A percentile compares a stretch with the other conserved stretches of the same genome.
phyloP scores from a whole-genome alignment of 2,113 vertebrate genomes.

The Benitochromis conjunctus region DNA sequence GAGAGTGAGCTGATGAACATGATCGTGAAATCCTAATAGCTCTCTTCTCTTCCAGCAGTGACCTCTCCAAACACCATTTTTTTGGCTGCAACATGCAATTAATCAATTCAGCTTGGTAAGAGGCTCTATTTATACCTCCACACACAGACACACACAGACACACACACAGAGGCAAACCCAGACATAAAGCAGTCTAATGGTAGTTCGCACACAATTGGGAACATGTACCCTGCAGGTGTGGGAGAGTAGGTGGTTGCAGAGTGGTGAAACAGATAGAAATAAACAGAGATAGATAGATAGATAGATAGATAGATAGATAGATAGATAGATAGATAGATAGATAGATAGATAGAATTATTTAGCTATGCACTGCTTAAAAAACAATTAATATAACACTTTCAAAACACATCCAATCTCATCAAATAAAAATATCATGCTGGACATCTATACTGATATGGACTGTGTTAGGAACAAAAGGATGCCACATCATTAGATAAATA shows the following conservation, averaged over 20 bases:
- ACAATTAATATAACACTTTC: too few relatives aligned
- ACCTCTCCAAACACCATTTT: conserved; percentile 49
- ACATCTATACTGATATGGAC: too few relatives aligned
- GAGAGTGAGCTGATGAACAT: conserved; percentile 9
- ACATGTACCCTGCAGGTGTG: background rate
- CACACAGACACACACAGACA: background rate
- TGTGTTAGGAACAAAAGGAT: background rate
- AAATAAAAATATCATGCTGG: too few relatives aligned
- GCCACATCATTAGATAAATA: background rate
- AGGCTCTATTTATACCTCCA: conserved; percentile 50
- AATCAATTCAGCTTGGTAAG: conserved; percentile 67
- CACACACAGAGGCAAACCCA: background rate
- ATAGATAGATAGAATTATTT: conserved; percentile 4
- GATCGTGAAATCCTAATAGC: conserved; percentile 55
- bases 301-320: background rate
- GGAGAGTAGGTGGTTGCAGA: background rate
- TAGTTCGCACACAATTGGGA: conserved; percentile 2
- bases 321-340: background rate
- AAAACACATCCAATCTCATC: too few relatives aligned
- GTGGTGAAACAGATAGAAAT: background rate
- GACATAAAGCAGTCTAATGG: conserved; percentile 65
- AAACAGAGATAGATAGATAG: background rate
- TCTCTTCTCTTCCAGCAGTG: conserved; percentile 40
- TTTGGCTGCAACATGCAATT: conserved; percentile 59
- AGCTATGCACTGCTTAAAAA: background rate